phyloP scores from a whole-genome alignment of 2,797 vertebrate genomes.

The Perodicticus potto region DNA sequence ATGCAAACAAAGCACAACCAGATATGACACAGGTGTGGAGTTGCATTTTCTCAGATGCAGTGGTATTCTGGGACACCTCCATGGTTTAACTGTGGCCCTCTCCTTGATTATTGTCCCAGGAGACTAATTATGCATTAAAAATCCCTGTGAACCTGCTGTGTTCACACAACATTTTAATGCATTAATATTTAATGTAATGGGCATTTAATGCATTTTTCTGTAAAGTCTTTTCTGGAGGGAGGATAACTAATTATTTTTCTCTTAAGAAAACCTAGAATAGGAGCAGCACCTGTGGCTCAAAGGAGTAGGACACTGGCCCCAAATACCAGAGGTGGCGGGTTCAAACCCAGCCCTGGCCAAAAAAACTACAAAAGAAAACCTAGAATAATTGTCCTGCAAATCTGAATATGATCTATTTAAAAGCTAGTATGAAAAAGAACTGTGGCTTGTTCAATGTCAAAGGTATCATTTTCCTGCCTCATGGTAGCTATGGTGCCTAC shows the following conservation, averaged over 20 bases:
- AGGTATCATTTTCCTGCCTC: neutral
- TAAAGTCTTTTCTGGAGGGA: neutral
- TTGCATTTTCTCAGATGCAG: neutral
- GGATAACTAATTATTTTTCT: slow-evolving; percentile 39
- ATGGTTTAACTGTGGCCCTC: neutral
- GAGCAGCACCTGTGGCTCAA: no score
- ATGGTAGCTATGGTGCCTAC: neutral
- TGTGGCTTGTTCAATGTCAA: neutral
- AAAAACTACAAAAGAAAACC: no score
- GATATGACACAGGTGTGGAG: accelerated
- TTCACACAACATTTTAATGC: slow-evolving; percentile 2
- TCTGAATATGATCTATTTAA: neutral
- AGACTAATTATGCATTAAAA: slow-evolving; percentile 13
- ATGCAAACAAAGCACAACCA: neutral
- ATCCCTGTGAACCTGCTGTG: neutral
- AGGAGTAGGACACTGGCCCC: no score
- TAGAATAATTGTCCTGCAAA: neutral
- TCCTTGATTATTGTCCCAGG: neutral
- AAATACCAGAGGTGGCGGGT: no score
- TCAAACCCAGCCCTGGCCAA: no score
- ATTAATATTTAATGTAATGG: slow-evolving; percentile 32
- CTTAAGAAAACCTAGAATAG: neutral
- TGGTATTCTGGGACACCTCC: neutral
- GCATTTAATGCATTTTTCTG: neutral
- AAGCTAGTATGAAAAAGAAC: neutral